Conservation (phyloP, 1,140 invertebrate genomes). For the Dinothrombium tinctorium region DNA sequence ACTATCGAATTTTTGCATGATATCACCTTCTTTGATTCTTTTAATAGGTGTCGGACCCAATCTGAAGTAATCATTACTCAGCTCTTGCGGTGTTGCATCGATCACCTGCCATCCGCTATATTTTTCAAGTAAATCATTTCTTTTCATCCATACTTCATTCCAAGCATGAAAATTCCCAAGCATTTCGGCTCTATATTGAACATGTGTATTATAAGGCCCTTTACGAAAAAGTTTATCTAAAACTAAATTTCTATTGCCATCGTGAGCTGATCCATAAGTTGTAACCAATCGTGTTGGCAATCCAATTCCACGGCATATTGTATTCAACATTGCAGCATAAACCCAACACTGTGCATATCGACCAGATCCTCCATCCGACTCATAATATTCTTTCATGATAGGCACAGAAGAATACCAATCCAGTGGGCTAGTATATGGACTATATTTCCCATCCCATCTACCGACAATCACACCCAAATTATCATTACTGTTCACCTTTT, state of each 20-base stretch:
- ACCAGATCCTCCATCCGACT: constrained; percentile 30
- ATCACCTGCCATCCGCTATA: constrained; percentile 56
- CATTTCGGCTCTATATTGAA: constrained; percentile 15
- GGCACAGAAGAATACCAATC: constrained; percentile 38
- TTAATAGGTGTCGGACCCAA: constrained; percentile 48
- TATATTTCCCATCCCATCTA: constrained; percentile 43
- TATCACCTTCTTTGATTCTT: constrained; percentile 54
- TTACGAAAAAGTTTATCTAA: constrained; percentile 35
- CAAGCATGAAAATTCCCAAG: constrained; percentile 72
- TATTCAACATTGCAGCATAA: constrained; percentile 40
- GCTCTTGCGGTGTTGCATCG: constrained; percentile 79
- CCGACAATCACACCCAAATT: constrained; percentile 23
- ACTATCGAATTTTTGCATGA: constrained; percentile 50
- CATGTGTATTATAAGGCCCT: constrained; percentile 23
- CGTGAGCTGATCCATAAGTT: constrained; percentile 46
- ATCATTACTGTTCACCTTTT: constrained; percentile 4
- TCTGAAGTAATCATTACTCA: constrained; percentile 37
- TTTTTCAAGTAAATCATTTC: constrained; percentile 50
- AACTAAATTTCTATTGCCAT: constrained; percentile 42
- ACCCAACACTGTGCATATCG: constrained; percentile 55
- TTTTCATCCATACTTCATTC: too few species aligned
- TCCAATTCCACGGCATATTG: constrained; percentile 42
- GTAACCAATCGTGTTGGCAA: constrained; percentile 40
- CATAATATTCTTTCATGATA: constrained; percentile 32
- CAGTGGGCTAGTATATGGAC: constrained; percentile 35